Evolutionary conservation across 2,888 invertebrate genomes (phyloP), one percentile per base, ranked within the genome.

Genomic region (Andrena flavipes): DNA sequence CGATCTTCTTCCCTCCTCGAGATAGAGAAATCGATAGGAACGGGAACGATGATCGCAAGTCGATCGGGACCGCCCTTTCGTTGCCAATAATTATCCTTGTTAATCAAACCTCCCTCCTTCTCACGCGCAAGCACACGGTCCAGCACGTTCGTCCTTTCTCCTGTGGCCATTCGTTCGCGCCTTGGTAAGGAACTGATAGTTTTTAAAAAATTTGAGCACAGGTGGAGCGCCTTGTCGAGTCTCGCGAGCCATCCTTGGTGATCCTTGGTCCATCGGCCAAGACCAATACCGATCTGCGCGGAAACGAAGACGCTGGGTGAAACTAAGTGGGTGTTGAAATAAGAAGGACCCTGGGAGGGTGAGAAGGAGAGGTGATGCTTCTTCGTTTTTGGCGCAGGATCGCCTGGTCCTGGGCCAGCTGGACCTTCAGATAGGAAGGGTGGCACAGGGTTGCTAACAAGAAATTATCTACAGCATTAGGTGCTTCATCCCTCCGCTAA

Each of bases 131-230:
- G 30, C 26, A 42, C 35, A 10, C 10, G n/a, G 13, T 10, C 3
- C 35, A 35, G 10, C 10, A 13, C 13, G 2, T 42, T 13, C 42
- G 10, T 10, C 35, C 35, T 35, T 3, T 60, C 13, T 20, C n/a
- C 29, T 16, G 7, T 35, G 26, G 23, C 60, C 42, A 26, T 54
- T 51, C 65, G 33, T 42, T 42, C 13, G 13, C 13, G 4, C 0
- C 89, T 90, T 90, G 91, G 86, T 89, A 91, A 91, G 89, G 89
- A 92, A 92, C 86, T 92, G 92, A 93, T 92, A 91, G 91, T 92
- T 88, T 20, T 87, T 90, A 92, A 93, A 92, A 91, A 93, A 93
- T 92, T 93, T 93, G 93, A 93, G 93, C 92, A 93, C 92, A 93
- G 92, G 90, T 91, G 88, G 86, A 16, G 89, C 90, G 89, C 87